phyloP scores from a whole-genome alignment of 1,140 invertebrate species.

The Drosophila simulans region DNA sequence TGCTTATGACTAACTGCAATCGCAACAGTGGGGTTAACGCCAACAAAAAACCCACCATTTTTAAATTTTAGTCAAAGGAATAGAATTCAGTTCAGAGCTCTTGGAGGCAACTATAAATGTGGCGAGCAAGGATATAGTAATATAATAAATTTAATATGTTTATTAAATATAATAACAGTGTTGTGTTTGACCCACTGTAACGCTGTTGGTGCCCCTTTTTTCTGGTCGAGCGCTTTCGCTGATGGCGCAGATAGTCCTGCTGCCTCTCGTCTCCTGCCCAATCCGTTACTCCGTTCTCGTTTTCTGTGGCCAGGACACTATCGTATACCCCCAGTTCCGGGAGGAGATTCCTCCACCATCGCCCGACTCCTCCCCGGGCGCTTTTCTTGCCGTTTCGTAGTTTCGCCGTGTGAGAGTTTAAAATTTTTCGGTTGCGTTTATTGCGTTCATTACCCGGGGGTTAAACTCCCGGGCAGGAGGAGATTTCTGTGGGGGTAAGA shows the following conservation, averaged over 20 bases:
- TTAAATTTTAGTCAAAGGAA: background rate
- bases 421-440: slow-evolving; percentile 81
- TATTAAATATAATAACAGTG: too few relatives aligned
- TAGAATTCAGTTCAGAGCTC: too few relatives aligned
- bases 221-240: slow-evolving; percentile 68
- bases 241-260: slow-evolving; percentile 52
- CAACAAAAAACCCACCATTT: background rate
- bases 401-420: slow-evolving; percentile 64
- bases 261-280: slow-evolving; percentile 9
- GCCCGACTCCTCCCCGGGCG: background rate
- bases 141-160: too few relatives aligned
- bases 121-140: too few relatives aligned
- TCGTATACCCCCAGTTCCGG: slow-evolving; percentile 24
- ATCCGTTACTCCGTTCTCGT: slow-evolving; percentile 6
- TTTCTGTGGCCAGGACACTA: slow-evolving; percentile 31
- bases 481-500: background rate
- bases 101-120: too few relatives aligned
- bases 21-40: slow-evolving; percentile 12
- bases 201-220: slow-evolving; percentile 52
- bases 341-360: slow-evolving; percentile 9
- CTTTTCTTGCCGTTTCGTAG: slow-evolving; percentile 39
- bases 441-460: slow-evolving; percentile 73
- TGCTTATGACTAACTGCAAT: slow-evolving; percentile 70
- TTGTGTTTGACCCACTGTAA: slow-evolving; percentile 20
- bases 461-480: slow-evolving; percentile 3